Evolutionary conservation across 2,113 vertebrate genomes (phyloP).

Genomic region (Drymodes brunneopygia): DNA sequence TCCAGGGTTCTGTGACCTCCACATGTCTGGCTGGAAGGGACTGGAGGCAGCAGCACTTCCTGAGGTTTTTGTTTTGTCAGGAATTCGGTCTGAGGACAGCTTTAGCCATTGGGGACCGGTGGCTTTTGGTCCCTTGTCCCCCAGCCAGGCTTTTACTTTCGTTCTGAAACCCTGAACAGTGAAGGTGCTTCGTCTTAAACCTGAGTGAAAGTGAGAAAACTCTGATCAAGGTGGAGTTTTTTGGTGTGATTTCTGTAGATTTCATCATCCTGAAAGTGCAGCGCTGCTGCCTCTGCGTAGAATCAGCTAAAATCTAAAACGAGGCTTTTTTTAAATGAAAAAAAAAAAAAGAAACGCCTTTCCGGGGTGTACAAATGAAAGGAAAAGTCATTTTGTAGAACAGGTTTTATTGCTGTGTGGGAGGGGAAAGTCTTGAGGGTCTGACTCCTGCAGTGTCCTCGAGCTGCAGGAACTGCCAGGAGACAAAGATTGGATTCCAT

Average conservation of each 20-base stretch:
- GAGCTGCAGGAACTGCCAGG: background rate
- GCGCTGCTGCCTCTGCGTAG: rapidly evolving
- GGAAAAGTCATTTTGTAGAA: background rate
- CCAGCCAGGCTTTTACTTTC: background rate
- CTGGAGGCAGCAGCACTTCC: rapidly evolving
- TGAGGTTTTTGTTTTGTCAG: background rate
- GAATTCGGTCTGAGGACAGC: background rate
- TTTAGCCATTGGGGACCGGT: rapidly evolving
- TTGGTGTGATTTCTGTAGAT: rapidly evolving
- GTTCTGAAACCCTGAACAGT: rapidly evolving
- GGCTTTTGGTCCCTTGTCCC: background rate
- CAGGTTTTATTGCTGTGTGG: background rate
- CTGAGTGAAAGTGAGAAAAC: background rate
- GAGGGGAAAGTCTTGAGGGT: background rate
- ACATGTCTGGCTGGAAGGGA: background rate
- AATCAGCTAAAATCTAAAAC: background rate
- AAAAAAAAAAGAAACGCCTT: rapidly evolving
- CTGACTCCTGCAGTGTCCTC: background rate
- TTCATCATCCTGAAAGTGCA: background rate
- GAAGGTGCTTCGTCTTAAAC: rapidly evolving
- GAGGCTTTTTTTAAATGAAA: background rate
- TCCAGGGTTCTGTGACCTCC: background rate
- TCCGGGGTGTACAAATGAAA: background rate
- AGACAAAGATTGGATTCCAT: background rate
- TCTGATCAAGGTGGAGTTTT: background rate